Percentiles rank a stretch among this genome's conserved stretches.
phyloP scores from a whole-genome alignment of 2,888 invertebrate genomes.

The Parnassius mnemosyne region DNA sequence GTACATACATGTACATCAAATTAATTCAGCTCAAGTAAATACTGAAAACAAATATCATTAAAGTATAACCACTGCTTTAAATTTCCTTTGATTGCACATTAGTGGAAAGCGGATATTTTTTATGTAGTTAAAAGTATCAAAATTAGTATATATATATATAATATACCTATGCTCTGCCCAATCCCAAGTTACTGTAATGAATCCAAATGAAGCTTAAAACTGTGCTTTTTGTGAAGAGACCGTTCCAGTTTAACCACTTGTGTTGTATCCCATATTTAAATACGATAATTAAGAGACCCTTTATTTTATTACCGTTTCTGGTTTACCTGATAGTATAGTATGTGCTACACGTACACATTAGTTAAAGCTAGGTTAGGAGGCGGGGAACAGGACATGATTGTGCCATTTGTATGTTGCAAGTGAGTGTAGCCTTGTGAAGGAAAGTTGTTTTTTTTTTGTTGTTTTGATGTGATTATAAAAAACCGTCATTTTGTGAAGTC shows the following conservation, averaged over 20 bases:
- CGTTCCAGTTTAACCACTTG: constrained; percentile 16
- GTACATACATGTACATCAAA: too few species aligned
- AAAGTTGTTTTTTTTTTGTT: constrained; percentile 40
- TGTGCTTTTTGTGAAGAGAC: constrained; percentile 25
- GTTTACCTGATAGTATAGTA: constrained; percentile 44
- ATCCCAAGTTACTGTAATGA: constrained; percentile 22
- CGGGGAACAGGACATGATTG: constrained; percentile 60
- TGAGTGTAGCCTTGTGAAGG: constrained; percentile 57
- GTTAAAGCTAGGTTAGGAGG: constrained; percentile 63
- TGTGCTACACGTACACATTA: constrained; percentile 32
- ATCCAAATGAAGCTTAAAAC: constrained; percentile 24
- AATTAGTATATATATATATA: too few species aligned
- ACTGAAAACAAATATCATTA: too few species aligned
- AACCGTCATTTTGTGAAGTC: too few species aligned
- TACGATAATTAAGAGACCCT: constrained; percentile 31
- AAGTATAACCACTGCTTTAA: too few species aligned
- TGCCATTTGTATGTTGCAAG: constrained; percentile 53
- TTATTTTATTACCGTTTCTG: constrained; percentile 22
- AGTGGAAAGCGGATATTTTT: too few species aligned
- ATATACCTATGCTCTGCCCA: constrained; percentile 18
- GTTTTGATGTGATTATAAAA: too few species aligned
- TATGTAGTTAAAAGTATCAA: too few species aligned
- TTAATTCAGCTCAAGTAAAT: too few species aligned
- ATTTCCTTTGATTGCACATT: too few species aligned
- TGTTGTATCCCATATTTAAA: constrained; percentile 28